phyloP scores from a whole-genome alignment of 2,888 invertebrate genomes.

The Dexiosoma caninum region DNA sequence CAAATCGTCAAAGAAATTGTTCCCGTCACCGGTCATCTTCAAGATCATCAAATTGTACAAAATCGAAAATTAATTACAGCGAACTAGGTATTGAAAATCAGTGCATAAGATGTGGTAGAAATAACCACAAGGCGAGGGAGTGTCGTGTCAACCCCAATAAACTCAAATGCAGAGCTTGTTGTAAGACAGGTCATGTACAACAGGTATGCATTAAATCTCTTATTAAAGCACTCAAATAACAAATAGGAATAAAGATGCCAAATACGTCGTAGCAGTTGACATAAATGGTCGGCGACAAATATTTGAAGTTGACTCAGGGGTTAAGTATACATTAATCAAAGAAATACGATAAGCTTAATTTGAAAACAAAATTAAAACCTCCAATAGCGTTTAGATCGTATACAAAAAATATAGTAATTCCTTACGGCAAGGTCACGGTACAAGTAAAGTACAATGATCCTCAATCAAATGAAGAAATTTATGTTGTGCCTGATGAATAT shows the following conservation, averaged over 20 bases:
- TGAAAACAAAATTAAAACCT: constrained; percentile 13
- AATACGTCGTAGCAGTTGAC: constrained; percentile 1
- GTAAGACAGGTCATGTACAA: constrained; percentile 13
- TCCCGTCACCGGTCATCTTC: neutral
- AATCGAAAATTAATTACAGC: constrained; percentile 6
- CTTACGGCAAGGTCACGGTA: constrained; percentile 1
- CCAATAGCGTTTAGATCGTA: constrained; percentile 34
- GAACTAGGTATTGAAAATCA: constrained; percentile 21
- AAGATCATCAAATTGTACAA: neutral
- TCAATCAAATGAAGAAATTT: constrained; percentile 24
- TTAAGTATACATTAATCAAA: constrained; percentile 10
- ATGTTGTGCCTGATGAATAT: constrained; percentile 34
- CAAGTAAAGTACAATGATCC: constrained; percentile 28
- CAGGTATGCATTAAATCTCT: constrained; percentile 22
- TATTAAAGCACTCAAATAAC: neutral
- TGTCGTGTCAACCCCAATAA: constrained; percentile 15
- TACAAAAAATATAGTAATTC: constrained; percentile 24
- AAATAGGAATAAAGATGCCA: neutral
- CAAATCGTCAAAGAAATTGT: constrained; percentile 2
- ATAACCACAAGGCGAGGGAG: constrained; percentile 22
- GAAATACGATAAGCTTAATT: neutral
- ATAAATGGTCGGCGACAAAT: constrained; percentile 30
- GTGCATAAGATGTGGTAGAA: constrained; percentile 22
- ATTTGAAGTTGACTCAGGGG: constrained; percentile 39
- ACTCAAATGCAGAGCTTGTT: constrained; percentile 23